Conservation (phyloP, 2,888 invertebrate genomes). For the Drosophila rubida region DNA sequence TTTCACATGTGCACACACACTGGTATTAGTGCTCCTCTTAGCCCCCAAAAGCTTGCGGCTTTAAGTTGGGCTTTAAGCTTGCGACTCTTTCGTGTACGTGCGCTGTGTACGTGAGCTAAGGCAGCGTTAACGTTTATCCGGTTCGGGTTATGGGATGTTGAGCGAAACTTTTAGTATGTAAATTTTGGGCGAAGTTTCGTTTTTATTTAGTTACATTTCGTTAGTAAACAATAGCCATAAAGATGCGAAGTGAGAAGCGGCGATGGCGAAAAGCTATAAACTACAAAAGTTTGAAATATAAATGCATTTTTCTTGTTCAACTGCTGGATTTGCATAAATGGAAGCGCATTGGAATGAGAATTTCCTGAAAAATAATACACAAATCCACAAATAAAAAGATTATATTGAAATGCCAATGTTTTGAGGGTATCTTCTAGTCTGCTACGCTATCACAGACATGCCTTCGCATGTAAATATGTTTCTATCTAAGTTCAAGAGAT, state of each 20-base stretch:
- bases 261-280: not conserved
- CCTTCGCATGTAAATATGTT: slow-evolving; percentile 2
- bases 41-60: not conserved
- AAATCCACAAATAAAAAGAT: not conserved
- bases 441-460: too few species aligned
- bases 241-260: not conserved
- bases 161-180: slow-evolving; percentile 6
- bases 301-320: not conserved
- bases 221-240: not conserved
- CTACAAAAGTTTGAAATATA: not conserved
- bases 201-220: slow-evolving; percentile 8
- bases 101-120: slow-evolving; percentile 1
- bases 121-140: slow-evolving; percentile 1
- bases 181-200: not conserved
- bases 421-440: not conserved
- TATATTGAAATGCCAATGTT: too few species aligned
- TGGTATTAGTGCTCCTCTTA: not conserved
- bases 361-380: not conserved
- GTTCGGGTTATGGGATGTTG: slow-evolving; percentile 1
- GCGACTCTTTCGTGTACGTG: not conserved
- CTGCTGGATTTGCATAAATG: not conserved
- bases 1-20: not conserved
- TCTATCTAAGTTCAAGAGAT: slow-evolving; percentile 18
- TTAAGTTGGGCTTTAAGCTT: slow-evolving; percentile 14
- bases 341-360: not conserved